A percentile compares a stretch with the other conserved stretches of the same genome.
Conservation (phyloP, 2,113 vertebrate genomes). For the Himantopus leucocephalus region DNA sequence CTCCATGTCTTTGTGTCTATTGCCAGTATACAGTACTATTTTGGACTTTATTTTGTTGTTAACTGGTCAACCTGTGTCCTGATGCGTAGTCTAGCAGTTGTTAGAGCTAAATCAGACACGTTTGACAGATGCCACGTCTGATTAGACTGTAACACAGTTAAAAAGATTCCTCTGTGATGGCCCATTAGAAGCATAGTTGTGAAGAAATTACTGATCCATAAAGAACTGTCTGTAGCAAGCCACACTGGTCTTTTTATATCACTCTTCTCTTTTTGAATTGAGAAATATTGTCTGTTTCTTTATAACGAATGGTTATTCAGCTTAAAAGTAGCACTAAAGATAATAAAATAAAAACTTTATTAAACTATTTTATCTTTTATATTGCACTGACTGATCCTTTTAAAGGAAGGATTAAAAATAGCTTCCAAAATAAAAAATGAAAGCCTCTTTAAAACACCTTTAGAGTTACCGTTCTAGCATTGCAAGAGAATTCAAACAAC, state of each 20-base stretch:
- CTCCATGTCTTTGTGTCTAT: neutral
- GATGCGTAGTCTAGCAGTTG: neutral
- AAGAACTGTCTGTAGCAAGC: neutral
- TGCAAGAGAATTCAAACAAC: neutral
- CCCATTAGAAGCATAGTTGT: neutral
- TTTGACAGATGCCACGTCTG: conserved; percentile 49
- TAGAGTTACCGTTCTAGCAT: neutral
- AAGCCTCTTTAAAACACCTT: neutral
- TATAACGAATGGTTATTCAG: neutral
- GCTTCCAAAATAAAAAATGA: neutral
- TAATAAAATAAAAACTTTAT: neutral
- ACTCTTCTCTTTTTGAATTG: neutral
- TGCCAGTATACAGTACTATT: neutral
- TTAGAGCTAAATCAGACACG: neutral
- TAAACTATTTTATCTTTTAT: neutral
- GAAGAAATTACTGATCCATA: conserved; percentile 46
- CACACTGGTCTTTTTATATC: neutral
- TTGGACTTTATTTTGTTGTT: neutral
- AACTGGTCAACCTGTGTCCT: neutral
- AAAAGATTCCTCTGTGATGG: neutral
- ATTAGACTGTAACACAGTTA: conserved; percentile 43
- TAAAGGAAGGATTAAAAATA: neutral
- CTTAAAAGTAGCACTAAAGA: neutral
- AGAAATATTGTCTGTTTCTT: neutral
- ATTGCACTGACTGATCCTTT: neutral